Evolutionary conservation across 2,888 invertebrate species (phyloP).

Genomic region (Carpatolechia fugitivella): DNA sequence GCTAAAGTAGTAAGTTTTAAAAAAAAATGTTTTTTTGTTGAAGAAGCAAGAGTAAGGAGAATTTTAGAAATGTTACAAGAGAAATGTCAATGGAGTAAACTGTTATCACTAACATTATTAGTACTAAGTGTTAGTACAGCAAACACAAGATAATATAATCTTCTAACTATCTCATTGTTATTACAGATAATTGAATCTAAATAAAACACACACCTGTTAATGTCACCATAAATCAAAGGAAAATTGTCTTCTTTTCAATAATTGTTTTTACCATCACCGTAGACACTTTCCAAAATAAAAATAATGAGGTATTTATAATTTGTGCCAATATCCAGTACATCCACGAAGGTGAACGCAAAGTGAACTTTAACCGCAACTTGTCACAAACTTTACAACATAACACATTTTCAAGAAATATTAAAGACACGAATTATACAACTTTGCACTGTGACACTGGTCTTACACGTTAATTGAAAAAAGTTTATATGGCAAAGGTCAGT

Average conservation of each 20-base stretch:
- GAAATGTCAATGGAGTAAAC: too few relatives aligned
- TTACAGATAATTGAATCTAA: not conserved
- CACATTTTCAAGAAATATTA: conserved; percentile 35
- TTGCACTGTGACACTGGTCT: conserved; percentile 42
- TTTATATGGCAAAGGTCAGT: conserved; percentile 26
- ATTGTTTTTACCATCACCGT: conserved; percentile 21
- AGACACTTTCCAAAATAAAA: conserved; percentile 12
- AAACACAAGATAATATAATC: not conserved
- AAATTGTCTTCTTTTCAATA: conserved; percentile 15
- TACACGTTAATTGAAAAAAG: conserved; percentile 25
- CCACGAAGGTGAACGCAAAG: conserved; percentile 37
- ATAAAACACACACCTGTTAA: conserved; percentile 33
- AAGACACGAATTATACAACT: conserved; percentile 28
- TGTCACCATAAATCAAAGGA: conserved; percentile 8
- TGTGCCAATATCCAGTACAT: conserved; percentile 45
- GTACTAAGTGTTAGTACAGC: not conserved
- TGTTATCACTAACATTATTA: too few relatives aligned
- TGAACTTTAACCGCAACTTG: conserved; percentile 64
- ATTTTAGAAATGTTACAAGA: too few relatives aligned
- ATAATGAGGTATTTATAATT: conserved; percentile 16
- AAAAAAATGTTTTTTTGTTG: too few relatives aligned
- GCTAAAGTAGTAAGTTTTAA: too few relatives aligned
- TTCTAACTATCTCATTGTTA: not conserved
- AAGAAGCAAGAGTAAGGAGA: too few relatives aligned
- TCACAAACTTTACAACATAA: conserved; percentile 48